Conservation (phyloP, 2,113 vertebrate species). For the Martes martes region DNA sequence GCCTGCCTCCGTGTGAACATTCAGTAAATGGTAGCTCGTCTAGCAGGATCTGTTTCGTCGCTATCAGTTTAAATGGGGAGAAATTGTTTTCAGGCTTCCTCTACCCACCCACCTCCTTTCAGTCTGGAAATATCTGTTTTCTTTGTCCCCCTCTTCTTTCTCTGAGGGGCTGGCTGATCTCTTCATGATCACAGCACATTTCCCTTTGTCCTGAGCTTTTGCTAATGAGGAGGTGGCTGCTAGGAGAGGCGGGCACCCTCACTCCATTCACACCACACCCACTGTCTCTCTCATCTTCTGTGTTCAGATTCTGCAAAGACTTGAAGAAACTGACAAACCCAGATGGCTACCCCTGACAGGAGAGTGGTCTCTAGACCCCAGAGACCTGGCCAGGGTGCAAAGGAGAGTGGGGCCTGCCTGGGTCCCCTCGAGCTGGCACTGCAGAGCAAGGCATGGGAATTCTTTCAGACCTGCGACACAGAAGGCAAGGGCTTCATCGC, state of each 20-base stretch:
- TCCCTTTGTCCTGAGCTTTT: slow-evolving; percentile 64
- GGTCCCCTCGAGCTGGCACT: slow-evolving; percentile 71
- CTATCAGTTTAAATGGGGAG: neutral
- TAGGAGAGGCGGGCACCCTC: slow-evolving; percentile 79
- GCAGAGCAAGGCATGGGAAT: slow-evolving; percentile 88
- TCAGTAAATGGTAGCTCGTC: neutral
- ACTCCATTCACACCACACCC: neutral
- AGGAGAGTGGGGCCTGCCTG: neutral
- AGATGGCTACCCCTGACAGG: slow-evolving; percentile 78
- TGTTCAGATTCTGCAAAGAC: slow-evolving; percentile 69
- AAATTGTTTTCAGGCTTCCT: neutral
- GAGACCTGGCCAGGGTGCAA: neutral
- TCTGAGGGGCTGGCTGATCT: neutral
- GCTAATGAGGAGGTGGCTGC: slow-evolving; percentile 84
- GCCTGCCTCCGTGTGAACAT: neutral
- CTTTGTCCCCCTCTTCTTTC: too few species aligned
- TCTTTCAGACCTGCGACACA: slow-evolving; percentile 93
- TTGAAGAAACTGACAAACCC: neutral
- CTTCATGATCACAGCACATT: neutral
- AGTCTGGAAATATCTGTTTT: neutral
- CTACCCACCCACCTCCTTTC: neutral
- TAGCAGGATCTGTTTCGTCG: neutral
- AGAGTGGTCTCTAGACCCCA: slow-evolving; percentile 33
- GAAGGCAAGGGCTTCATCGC: slow-evolving; percentile 93
- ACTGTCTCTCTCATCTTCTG: slow-evolving; percentile 49